Base-by-base conservation (phyloP, 2,113 vertebrate genomes). In the Crotophaga sulcirostris region DNA sequence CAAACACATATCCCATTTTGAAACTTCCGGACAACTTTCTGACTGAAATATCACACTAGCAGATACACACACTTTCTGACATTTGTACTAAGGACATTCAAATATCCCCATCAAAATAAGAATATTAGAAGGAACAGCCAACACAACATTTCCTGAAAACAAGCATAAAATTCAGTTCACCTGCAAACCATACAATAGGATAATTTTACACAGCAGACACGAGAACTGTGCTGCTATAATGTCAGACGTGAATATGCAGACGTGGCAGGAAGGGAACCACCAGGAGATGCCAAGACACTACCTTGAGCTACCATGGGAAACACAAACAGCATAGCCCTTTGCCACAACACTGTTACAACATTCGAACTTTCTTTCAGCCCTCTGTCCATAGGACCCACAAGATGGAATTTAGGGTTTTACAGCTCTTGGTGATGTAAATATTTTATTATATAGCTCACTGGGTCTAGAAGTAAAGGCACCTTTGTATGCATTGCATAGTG, bases 81-180 rank as follows among this genome's bases (percentile, higher is more conserved):
- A 33, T 63, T 70, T 83, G 33, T 59, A 75, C 49, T 1, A 2
- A 63, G 88, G 42, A 19, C 10, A 38, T 85, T 82, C 56, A 40
- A 8, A 54, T 79, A 55, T 67, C 17, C 23, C 28, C 6, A 24
- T 75, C 21, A 54, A 23, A 5, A 2, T 47, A 49, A 87, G 36
- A 60, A 4, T 10, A n/a, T n/a, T 21, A 67, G 52, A 82, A 85
- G 9, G 12, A 90, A 44, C 14, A 67, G 16, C 8, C 38, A 75
- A 42, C 4, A 25, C 1, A 2, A 2, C 1, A 0, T 28, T 44
- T 56, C 21, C 52, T 75, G 55, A 62, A 82, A 82, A 75, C 2
- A 75, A 6, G 4, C 13, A 6, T 47, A 56, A 77, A 19, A 45
- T 15, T 76, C 36, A 34, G 10, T 38, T 84, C 34, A 59, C 11